Evolutionary conservation across 2,113 vertebrate species (phyloP), one percentile per base, ranked within the genome.

Genomic region (Hemibagrus wyckioides): DNA sequence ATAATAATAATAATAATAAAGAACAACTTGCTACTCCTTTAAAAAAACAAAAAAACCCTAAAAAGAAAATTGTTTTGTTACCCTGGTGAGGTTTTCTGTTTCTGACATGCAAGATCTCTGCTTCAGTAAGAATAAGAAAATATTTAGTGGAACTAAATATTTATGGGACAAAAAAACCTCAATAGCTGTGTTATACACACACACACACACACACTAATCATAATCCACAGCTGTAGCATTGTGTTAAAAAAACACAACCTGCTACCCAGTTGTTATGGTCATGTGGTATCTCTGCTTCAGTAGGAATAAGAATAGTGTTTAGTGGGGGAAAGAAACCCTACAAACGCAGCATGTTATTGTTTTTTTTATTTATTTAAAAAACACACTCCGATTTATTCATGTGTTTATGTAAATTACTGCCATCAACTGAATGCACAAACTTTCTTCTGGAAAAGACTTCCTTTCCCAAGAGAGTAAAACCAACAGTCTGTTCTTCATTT

Each of bases 401-500:
- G 83, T 56, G 57, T 77, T 89, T 89, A 79, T 89, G 69, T 83
- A 86, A 86, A 83, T 82, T 82, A 44, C 44, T 75, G 84, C 65
- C 56, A 88, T 88, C 59, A 48, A 50, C 79, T 33, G 79, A 85
- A 63, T 75, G 77, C 54, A 75, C 50, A n/a, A 57, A 85, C 41
- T 82, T 85, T 82, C 44, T 75, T 75, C 77, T 88, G 54, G 30
- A 67, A 88, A 69, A 81, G 67, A 67, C 84, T 82, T 83, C 23
- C 77, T 7, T 61, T 77, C 86, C 84, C 69, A 41, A 11, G 80
- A 39, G 71, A 86, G n/a, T 28, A 28, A 82, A 86, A 77, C 65
- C 56, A 88, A 80, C 83, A 76, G 79, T 76, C 84, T 89, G 80
- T 89, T 83, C 54, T 85, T 88, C 77, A 82, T 88, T 88, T 73